A percentile compares a stretch with the other conserved stretches of the same genome.
Evolutionary conservation across 2,888 invertebrate species (phyloP).

Genomic region (Metacarcinus magister): DNA sequence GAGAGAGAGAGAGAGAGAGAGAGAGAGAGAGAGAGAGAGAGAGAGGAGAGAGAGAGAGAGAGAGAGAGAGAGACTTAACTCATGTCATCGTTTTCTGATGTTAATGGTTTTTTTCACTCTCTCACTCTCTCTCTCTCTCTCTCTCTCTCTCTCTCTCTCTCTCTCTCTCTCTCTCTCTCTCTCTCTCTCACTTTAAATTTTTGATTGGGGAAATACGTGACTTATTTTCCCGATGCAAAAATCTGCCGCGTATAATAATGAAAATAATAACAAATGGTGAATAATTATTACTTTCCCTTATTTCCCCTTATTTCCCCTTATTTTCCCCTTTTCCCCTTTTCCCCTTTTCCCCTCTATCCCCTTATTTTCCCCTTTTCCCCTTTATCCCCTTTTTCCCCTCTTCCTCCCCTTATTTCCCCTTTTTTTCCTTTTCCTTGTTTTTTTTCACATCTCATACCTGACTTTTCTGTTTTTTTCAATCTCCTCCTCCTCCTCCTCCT

Average conservation of each 20-base stretch:
- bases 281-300: no score
- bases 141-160: not conserved
- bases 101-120: not conserved
- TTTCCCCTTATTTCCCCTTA: not conserved
- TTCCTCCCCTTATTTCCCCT: not conserved
- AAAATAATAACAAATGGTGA: no score
- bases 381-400: not conserved
- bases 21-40: no score
- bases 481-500: slow-evolving; percentile 9
- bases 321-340: not conserved
- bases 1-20: no score
- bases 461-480: no score
- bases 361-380: not conserved
- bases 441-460: no score
- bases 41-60: no score
- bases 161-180: not conserved
- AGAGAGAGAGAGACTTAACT: not conserved
- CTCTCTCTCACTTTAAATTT: not conserved
- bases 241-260: no score
- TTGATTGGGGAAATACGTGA: no score
- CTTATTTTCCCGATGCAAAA: no score
- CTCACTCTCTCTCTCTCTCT: no score
- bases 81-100: not conserved
- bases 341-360: not conserved
- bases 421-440: no score